These are phyloP conservation scores for Gopherus evgoodei DNA, from an alignment of 2,113 vertebrate genomes.

Conservation along the genomic window DNA sequence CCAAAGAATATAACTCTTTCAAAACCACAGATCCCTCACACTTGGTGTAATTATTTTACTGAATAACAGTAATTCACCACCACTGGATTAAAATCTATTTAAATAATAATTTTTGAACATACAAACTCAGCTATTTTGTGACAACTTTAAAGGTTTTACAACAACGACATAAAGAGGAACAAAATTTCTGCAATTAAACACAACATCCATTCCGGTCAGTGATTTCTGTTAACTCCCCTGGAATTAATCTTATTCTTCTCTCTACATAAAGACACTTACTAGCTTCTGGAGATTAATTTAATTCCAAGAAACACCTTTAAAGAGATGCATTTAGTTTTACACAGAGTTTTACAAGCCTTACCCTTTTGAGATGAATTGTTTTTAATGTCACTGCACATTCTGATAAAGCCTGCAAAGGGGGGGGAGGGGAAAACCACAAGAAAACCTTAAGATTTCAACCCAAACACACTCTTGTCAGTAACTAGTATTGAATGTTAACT, in stretches of 20 bases:
- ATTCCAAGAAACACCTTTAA: neutral
- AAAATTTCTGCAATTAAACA: neutral
- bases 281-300: neutral
- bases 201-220: neutral
- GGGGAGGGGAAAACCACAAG: neutral
- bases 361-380: constrained; percentile 97
- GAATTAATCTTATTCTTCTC: neutral
- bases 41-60: neutral
- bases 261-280: neutral
- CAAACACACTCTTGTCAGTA: neutral
- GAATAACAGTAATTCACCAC: neutral
- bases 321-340: neutral
- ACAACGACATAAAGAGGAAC: neutral
- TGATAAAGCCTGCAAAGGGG: constrained; percentile 87
- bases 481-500: neutral
- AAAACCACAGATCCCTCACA: neutral
- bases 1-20: neutral
- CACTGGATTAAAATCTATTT: neutral
- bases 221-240: neutral
- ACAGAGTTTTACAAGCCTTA: constrained; percentile 69
- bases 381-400: constrained; percentile 95
- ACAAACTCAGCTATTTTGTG: neutral
- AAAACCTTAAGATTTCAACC: neutral
- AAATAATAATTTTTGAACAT: neutral
- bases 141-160: neutral